Evolutionary conservation across 53 echinoderm and acorn worm species (phyloP).

Genomic region (Patiria pectinifera): DNA sequence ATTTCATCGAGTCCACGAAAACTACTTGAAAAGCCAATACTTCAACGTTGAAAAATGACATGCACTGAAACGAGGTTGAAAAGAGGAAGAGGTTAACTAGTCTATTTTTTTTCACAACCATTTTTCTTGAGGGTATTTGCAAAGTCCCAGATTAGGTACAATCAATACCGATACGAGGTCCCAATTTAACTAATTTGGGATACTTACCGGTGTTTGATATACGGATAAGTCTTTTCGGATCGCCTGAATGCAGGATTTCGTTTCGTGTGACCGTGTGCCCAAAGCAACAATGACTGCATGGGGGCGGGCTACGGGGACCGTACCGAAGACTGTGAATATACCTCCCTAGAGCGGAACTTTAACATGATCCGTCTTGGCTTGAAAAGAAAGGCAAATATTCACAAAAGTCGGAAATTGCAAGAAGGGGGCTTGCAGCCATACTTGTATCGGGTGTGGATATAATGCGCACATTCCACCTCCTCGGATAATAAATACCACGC

Average conservation of each 20-base stretch:
- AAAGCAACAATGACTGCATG: neutral
- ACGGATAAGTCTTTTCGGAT: neutral
- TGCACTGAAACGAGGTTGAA: no score
- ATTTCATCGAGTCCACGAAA: no score
- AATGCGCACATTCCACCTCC: neutral
- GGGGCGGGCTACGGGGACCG: neutral
- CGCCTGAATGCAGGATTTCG: neutral
- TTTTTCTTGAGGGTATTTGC: no score
- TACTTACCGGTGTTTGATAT: neutral
- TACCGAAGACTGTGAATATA: neutral
- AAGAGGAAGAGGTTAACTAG: no score
- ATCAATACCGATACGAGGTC: neutral
- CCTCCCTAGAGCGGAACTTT: neutral
- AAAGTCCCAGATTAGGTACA: neutral
- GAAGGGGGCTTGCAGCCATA: neutral
- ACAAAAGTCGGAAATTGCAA: neutral
- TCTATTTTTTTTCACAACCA: no score
- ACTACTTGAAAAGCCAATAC: no score
- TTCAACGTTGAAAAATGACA: no score
- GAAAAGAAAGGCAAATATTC: neutral
- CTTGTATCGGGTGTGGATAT: neutral
- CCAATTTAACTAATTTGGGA: neutral
- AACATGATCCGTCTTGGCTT: neutral
- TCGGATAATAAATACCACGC: neutral
- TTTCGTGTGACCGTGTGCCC: neutral